Percentiles rank a stretch among this genome's conserved stretches.
These are phyloP conservation scores for Ploceus nigricollis DNA, from an alignment of 2,113 vertebrate genomes.

Conservation along the genomic window DNA sequence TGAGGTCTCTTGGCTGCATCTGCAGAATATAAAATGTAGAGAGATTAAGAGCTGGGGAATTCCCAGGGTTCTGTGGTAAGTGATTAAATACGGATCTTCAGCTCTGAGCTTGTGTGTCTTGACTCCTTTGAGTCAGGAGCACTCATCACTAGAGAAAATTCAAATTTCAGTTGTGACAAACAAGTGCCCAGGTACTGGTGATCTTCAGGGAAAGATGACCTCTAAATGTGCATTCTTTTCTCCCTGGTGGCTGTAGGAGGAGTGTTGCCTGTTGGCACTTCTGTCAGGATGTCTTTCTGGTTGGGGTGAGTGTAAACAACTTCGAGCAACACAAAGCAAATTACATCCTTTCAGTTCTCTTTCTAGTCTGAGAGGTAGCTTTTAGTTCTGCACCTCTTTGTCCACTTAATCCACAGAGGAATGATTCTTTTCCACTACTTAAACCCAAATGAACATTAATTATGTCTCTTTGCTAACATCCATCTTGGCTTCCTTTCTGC, in stretches of 20 bases:
- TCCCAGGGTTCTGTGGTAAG: not conserved
- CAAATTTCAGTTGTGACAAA: not conserved
- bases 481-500: constrained; percentile 26
- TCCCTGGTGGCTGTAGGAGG: constrained; percentile 65
- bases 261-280: constrained; percentile 70
- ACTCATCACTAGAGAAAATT: constrained; percentile 46
- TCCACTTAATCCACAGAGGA: constrained; percentile 52
- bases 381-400: constrained; percentile 48
- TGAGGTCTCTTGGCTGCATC: not conserved
- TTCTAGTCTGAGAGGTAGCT: constrained; percentile 33
- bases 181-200: not conserved
- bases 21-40: not conserved
- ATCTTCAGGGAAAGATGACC: not conserved
- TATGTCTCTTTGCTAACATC: constrained; percentile 54
- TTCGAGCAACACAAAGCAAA: constrained; percentile 1
- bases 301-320: constrained; percentile 68
- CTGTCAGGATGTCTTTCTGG: constrained; percentile 73
- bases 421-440: constrained; percentile 18
- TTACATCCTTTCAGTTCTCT: constrained; percentile 16
- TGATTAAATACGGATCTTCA: constrained; percentile 36
- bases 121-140: not conserved
- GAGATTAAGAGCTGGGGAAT: not conserved
- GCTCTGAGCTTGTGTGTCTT: not conserved
- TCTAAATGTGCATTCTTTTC: constrained; percentile 67
- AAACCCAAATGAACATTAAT: constrained; percentile 62